Percentiles rank a stretch among this genome's conserved stretches.
Conservation (phyloP, 2,797 vertebrate species). For the Karalla daura region DNA sequence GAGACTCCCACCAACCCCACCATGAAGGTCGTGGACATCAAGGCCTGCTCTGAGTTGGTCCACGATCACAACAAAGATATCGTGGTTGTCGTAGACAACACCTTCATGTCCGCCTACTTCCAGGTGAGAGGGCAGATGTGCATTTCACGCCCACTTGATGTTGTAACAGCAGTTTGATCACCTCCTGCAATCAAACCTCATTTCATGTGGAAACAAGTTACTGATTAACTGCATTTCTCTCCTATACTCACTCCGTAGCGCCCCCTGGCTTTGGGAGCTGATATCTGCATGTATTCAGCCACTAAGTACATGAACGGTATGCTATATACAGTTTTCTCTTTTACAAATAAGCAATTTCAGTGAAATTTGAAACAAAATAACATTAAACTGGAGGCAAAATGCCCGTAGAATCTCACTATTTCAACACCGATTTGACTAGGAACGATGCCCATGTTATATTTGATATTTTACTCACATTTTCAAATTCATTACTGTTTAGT, state of each 20-base stretch:
- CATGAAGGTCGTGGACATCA: slow-evolving; percentile 92
- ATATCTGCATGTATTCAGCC: slow-evolving; percentile 95
- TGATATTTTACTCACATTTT: neutral
- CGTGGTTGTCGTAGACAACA: slow-evolving; percentile 94
- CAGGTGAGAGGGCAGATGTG: slow-evolving; percentile 83
- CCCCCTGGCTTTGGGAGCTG: slow-evolving; percentile 91
- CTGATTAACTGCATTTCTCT: slow-evolving; percentile 46
- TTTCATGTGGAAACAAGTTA: slow-evolving; percentile 10
- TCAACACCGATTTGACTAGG: too few species aligned
- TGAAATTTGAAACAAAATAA: neutral
- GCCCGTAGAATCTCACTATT: too few species aligned
- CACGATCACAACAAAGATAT: slow-evolving; percentile 84
- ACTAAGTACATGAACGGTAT: slow-evolving; percentile 97
- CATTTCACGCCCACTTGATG: slow-evolving; percentile 51
- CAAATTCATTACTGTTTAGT: neutral
- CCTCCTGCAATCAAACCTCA: slow-evolving; percentile 9
- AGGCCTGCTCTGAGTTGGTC: slow-evolving; percentile 83
- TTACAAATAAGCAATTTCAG: neutral
- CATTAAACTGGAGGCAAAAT: neutral
- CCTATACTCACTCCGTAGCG: slow-evolving; percentile 75
- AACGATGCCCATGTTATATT: too few species aligned
- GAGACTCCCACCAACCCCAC: slow-evolving; percentile 94
- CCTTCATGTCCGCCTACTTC: slow-evolving; percentile 96
- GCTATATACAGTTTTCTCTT: slow-evolving; percentile 1
- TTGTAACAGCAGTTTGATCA: neutral